Percentiles rank a stretch among this genome's conserved stretches.
phyloP scores from a whole-genome alignment of 2,113 vertebrate genomes.

The Phrynosoma platyrhinos region DNA sequence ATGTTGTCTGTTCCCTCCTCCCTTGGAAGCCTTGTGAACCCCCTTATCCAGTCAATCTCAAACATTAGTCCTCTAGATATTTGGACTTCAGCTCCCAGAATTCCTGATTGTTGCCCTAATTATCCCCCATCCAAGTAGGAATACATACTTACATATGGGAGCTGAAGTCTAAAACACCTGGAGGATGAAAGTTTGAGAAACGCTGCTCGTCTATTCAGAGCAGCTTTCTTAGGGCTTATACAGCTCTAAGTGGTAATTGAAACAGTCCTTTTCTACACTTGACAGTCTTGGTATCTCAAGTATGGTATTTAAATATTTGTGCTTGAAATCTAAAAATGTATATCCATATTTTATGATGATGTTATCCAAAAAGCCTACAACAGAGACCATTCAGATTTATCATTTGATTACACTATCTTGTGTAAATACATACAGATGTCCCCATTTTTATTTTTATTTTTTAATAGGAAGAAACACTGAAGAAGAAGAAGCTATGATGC shows the following conservation, averaged over 20 bases:
- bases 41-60: not conserved
- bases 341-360: not conserved
- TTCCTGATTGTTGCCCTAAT: too few relatives aligned
- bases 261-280: too few relatives aligned
- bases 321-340: not conserved
- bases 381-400: not conserved
- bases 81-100: too few relatives aligned
- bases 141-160: too few relatives aligned
- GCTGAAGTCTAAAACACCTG: too few relatives aligned
- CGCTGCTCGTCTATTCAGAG: not conserved
- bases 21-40: not conserved
- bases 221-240: not conserved
- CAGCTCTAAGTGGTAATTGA: too few relatives aligned
- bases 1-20: not conserved
- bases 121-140: too few relatives aligned
- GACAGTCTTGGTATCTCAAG: not conserved
- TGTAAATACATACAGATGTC: conserved; percentile 17
- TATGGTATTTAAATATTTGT: not conserved
- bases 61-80: too few relatives aligned
- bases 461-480: conserved; percentile 95
- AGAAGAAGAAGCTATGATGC: conserved; percentile 99
- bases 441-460: conserved; percentile 36
- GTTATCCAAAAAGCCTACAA: not conserved
- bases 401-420: not conserved
- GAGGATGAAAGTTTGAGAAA: too few relatives aligned